Evolutionary conservation across 1,140 invertebrate species (phyloP), one percentile per base, ranked within the genome.

Genomic region (Trachymyrmex septentrionalis): DNA sequence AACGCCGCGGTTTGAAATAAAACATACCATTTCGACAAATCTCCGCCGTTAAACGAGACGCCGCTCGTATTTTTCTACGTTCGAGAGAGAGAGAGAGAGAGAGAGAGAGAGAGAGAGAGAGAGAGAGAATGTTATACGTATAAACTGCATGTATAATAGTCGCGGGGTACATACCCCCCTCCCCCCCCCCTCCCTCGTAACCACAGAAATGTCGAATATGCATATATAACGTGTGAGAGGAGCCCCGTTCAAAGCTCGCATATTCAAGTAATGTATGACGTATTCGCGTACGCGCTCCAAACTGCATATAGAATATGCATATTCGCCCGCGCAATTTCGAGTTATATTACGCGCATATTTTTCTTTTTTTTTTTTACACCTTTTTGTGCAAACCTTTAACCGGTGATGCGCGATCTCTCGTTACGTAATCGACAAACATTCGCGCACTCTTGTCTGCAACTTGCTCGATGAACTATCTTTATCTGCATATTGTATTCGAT

Each of bases 1-100:
- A 89, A 87, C 86, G 80, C 59, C 86, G 55, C 48, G 59, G 48
- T 48, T 72, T 66, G 80, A 78, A 88, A 89, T 87, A 73, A 89
- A 89, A 84, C 80, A 63, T 64, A 75, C 55, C 69, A 48, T 75
- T 84, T 84, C 80, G 80, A 84, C 80, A 63, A 84, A 84, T 75
- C 80, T 73, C 55, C 80, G 69, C 57, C 80, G 80, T 75, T 73
- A 73, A 84, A 84, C 80, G 55, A 84, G 80, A 84, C 67, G 55
- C 55, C 53, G 80, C 55, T 19, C 69, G 80, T 84, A 84, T 84
- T 84, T 84, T 63, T 75, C 69, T 38, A 61, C 55, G 38, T 55
- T 72, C 14, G 1, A 19, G 19, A 53, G 50, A 5, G 14, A 7
- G 38, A 50, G 55, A 61, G 14, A 7, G 38, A 50, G 34, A 38